Evolutionary conservation across 2,888 invertebrate species (phyloP).

Genomic region (Saturnia pavonia): DNA sequence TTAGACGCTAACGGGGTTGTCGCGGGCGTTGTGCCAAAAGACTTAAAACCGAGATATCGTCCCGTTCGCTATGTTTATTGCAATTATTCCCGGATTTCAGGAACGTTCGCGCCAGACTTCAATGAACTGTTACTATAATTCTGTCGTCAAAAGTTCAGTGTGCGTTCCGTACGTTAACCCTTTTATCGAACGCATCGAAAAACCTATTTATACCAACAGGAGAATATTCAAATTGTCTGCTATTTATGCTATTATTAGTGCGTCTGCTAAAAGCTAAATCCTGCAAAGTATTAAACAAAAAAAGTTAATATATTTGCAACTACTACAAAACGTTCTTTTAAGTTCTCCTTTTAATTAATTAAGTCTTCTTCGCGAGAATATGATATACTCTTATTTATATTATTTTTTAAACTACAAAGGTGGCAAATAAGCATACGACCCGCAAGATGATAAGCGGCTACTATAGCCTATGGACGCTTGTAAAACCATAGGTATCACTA

Average conservation of each 20-base stretch:
- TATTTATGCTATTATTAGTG: too few relatives aligned
- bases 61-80: conserved; percentile 54
- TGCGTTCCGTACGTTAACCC: conserved; percentile 18
- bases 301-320: too few relatives aligned
- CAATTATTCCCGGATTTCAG: conserved; percentile 58
- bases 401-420: too few relatives aligned
- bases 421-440: too few relatives aligned
- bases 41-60: conserved; percentile 42
- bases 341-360: too few relatives aligned
- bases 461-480: too few relatives aligned
- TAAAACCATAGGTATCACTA: too few relatives aligned
- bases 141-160: conserved; percentile 31
- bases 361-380: too few relatives aligned
- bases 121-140: conserved; percentile 41
- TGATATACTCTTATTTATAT: too few relatives aligned
- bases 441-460: too few relatives aligned
- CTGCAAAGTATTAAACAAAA: too few relatives aligned
- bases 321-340: too few relatives aligned
- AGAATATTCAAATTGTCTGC: background rate
- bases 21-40: conserved; percentile 53
- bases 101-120: conserved; percentile 39
- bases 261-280: background rate
- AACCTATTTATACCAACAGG: background rate
- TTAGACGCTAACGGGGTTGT: conserved; percentile 41
- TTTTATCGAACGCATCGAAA: conserved; percentile 1